Percentiles rank a stretch among this genome's conserved stretches.
Conservation (phyloP, 2,797 vertebrate species). For the Sebastes variabilis region DNA sequence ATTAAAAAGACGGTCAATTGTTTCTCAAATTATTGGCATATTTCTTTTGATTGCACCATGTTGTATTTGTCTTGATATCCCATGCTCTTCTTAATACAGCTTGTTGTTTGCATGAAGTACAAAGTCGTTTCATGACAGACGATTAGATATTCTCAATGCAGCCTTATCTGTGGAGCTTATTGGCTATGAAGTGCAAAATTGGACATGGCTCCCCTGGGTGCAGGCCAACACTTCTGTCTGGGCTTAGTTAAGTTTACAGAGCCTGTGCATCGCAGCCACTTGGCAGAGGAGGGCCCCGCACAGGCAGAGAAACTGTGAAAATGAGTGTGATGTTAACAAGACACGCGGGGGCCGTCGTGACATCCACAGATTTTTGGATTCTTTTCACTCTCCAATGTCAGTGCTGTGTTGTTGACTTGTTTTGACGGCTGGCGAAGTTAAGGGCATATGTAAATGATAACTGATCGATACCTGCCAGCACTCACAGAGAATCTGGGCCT, state of each 20-base stretch:
- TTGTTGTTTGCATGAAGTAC: constrained; percentile 45
- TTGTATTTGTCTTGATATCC: constrained; percentile 24
- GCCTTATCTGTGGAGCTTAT: constrained; percentile 46
- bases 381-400: constrained; percentile 21
- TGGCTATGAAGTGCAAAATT: constrained; percentile 64
- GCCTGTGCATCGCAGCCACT: constrained; percentile 54
- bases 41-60: constrained; percentile 39
- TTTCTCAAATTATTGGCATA: constrained; percentile 30
- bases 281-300: constrained; percentile 44
- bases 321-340: constrained; percentile 54
- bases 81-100: constrained; percentile 16
- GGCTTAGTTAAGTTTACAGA: constrained; percentile 66
- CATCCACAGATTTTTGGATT: constrained; percentile 31
- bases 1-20: background rate
- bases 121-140: constrained; percentile 46
- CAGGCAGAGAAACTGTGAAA: constrained; percentile 53
- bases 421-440: constrained; percentile 55
- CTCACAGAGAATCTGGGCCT: constrained; percentile 20
- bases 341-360: constrained; percentile 34
- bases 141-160: constrained; percentile 49
- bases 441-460: constrained; percentile 60
- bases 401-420: constrained; percentile 38
- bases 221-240: constrained; percentile 50
- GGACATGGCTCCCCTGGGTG: constrained; percentile 53
- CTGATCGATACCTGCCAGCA: constrained; percentile 56